These are phyloP conservation scores for Parambassis ranga DNA, from an alignment of 2,797 vertebrate species.

Conservation along the genomic window DNA sequence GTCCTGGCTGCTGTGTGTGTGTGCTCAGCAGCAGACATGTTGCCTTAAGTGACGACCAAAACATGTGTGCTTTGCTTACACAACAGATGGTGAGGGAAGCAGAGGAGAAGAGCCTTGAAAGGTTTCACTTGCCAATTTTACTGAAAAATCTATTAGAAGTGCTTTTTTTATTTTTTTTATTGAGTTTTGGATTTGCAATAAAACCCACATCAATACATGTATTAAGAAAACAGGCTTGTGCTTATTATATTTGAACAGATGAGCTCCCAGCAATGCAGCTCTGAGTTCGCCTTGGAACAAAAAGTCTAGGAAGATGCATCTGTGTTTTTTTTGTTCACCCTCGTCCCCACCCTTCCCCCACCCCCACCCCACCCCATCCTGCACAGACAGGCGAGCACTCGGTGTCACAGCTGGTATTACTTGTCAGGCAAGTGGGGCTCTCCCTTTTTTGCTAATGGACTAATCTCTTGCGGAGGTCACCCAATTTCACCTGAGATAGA, in stretches of 20 bases:
- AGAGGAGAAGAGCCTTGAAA: not conserved
- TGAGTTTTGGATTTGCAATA: conserved; percentile 46
- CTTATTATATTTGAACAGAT: conserved; percentile 49
- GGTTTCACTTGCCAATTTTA: not conserved
- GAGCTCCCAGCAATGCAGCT: conserved; percentile 12
- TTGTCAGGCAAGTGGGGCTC: conserved; percentile 73
- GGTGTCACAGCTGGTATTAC: conserved; percentile 79
- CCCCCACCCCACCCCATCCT: conserved; percentile 30
- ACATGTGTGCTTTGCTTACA: conserved; percentile 47
- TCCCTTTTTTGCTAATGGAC: conserved; percentile 71
- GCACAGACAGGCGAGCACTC: conserved; percentile 60
- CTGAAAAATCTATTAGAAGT: conserved; percentile 3
- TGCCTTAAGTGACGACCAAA: conserved; percentile 38
- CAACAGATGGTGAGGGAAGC: conserved; percentile 35
- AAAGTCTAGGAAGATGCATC: conserved; percentile 67
- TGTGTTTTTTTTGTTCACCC: conserved; percentile 77
- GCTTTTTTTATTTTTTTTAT: no score
- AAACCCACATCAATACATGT: conserved; percentile 34
- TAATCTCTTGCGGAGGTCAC: conserved; percentile 69
- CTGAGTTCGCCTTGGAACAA: conserved; percentile 56
- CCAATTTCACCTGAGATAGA: conserved; percentile 71
- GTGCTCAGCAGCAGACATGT: conserved; percentile 3
- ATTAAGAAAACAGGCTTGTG: conserved; percentile 15
- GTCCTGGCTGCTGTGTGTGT: conserved; percentile 35
- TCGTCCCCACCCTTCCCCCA: conserved; percentile 61